Evolutionary conservation across 2,888 invertebrate genomes (phyloP), one percentile per base, ranked within the genome.

Genomic region (Meta bourneti): DNA sequence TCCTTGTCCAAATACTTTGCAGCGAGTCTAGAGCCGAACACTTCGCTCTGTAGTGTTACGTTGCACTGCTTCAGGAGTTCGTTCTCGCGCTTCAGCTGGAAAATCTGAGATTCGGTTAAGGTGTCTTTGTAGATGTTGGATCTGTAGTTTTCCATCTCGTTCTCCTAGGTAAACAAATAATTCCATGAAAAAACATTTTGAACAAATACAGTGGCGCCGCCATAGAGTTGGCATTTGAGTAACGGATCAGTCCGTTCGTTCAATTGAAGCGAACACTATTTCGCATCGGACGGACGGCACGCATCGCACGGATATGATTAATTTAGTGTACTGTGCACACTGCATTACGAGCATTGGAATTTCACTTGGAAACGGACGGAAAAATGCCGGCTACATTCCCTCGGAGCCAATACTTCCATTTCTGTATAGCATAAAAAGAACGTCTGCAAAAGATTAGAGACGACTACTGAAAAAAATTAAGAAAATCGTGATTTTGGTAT

Each of bases 1-100:
- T 97, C 97, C 94, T 98, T 98, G 95, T 98, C 98, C 93, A 98
- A 95, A 94, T 98, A 98, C 94, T 97, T 97, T 13, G 98, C 97
- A 11, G 98, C 97, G 93, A 98, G 95, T 94, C 97, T 96, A 16
- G 98, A 97, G 72, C 97, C 98, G 94, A 97, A 97, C 8, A 98
- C 96, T 95, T 98, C 98, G 19, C 97, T 97, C 94, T 97, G 97
- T 81, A 97, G 95, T 5, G 97, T 96, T 34, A 97, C 95, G 89
- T 97, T 96, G 77, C 97, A 96, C 94, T 97, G 96, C 82, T 97
- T 95, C 69, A 97, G 95, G 9, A 96, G 96, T 49, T 96, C 96
- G 94, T 97, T 97, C 95, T 97, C 97, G 83, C 96, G 95, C 91
- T 96, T 96, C 79, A 95, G 93, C 82, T 94, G 92, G 16, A 93